Percentiles rank a stretch among this genome's conserved stretches.
Evolutionary conservation across 2,113 vertebrate species (phyloP).

Genomic region (Noctilio leporinus): DNA sequence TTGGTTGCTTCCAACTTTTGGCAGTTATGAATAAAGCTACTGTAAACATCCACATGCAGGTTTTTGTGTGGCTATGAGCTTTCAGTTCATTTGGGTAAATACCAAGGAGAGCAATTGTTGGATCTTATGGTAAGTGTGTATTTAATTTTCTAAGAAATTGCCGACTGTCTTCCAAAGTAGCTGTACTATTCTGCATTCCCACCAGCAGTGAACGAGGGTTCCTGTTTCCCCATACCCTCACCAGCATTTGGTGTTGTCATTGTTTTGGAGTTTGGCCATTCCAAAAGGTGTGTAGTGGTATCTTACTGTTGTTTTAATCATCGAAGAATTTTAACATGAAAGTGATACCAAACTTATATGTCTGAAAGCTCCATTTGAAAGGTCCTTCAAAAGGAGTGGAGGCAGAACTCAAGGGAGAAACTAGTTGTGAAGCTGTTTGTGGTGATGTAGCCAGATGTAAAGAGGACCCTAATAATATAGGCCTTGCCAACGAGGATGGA

Average conservation of each 20-base stretch:
- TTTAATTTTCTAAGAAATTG: constrained; percentile 34
- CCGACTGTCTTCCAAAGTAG: constrained; percentile 8
- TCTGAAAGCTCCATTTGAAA: not conserved
- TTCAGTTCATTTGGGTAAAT: not conserved
- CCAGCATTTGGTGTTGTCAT: not conserved
- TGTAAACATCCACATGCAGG: not conserved
- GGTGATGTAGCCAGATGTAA: not conserved
- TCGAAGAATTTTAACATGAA: not conserved
- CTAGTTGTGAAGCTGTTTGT: not conserved
- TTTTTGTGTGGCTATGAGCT: not conserved
- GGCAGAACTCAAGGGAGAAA: not conserved
- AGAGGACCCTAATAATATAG: not conserved
- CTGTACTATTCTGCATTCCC: not conserved
- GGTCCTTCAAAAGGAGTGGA: not conserved
- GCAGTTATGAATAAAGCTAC: not conserved
- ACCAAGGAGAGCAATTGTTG: not conserved
- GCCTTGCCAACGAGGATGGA: not conserved
- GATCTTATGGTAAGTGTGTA: not conserved
- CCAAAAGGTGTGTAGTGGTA: not conserved
- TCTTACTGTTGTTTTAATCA: constrained; percentile 13
- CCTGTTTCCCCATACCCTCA: not conserved
- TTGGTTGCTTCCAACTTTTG: not conserved
- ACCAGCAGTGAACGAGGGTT: constrained; percentile 5
- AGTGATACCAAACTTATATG: not conserved
- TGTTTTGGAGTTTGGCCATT: constrained; percentile 8